These are phyloP conservation scores for Thalpophila matura DNA, from an alignment of 2,888 invertebrate genomes.

Conservation along the genomic window DNA sequence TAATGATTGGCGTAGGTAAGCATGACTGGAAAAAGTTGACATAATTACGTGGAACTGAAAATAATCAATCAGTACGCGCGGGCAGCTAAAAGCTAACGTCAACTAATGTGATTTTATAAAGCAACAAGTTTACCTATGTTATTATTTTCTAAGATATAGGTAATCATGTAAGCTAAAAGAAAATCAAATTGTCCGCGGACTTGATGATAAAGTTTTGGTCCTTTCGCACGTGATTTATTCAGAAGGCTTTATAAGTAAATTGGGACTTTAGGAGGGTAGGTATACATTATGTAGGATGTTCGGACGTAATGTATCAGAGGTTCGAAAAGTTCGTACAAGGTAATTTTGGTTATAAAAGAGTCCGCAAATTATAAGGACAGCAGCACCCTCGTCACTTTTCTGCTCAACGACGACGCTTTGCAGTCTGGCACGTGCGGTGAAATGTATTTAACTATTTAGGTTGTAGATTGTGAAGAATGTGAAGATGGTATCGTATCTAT, in stretches of 20 bases:
- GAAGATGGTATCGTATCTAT: no score
- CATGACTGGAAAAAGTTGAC: no score
- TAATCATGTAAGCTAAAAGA: conserved; percentile 17
- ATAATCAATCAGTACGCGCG: not conserved
- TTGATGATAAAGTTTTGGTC: conserved; percentile 59
- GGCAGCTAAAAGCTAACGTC: not conserved
- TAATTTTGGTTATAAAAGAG: conserved; percentile 62
- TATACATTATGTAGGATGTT: conserved; percentile 29
- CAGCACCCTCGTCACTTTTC: conserved; percentile 68
- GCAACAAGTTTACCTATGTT: not conserved
- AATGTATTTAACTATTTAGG: conserved; percentile 37
- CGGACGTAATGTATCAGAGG: conserved; percentile 41
- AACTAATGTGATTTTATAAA: not conserved
- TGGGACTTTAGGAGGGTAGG: conserved; percentile 36
- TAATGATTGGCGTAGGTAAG: no score
- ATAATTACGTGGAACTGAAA: no score
- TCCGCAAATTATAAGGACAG: conserved; percentile 62
- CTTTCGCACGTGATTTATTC: conserved; percentile 61
- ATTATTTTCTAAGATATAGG: conserved; percentile 3
- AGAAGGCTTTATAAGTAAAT: conserved; percentile 58
- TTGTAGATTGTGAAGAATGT: no score
- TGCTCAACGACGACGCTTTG: conserved; percentile 47
- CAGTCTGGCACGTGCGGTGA: conserved; percentile 8
- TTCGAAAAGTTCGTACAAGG: conserved; percentile 40
- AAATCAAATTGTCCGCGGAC: conserved; percentile 47